Conservation (phyloP, 2,888 invertebrate genomes). For the Amphipyra berbera region DNA sequence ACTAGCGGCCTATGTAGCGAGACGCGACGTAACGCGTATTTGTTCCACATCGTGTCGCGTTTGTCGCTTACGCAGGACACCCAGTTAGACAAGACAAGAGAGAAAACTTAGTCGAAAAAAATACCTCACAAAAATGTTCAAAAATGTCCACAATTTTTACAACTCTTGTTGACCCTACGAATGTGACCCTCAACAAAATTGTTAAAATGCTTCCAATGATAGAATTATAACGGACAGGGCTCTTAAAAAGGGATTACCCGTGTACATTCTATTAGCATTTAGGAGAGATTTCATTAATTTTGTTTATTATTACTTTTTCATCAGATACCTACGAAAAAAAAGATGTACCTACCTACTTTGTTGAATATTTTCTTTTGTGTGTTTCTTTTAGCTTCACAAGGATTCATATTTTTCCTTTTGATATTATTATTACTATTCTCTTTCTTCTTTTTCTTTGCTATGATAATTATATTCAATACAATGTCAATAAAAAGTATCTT, state of each 20-base stretch:
- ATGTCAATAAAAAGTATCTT: too few relatives aligned
- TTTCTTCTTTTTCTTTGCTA: too few relatives aligned
- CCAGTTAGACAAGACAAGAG: too few relatives aligned
- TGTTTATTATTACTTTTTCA: background rate
- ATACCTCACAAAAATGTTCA: too few relatives aligned
- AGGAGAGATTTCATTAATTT: background rate
- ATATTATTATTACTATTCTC: too few relatives aligned
- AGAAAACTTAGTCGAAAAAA: too few relatives aligned
- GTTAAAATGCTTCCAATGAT: background rate
- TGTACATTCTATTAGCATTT: slow-evolving; percentile 9
- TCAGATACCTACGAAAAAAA: background rate
- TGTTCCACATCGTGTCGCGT: too few relatives aligned
- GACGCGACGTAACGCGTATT: too few relatives aligned
- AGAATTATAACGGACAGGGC: slow-evolving; percentile 12
- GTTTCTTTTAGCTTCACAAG: background rate
- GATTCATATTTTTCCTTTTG: too few relatives aligned
- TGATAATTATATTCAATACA: too few relatives aligned
- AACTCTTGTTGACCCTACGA: background rate
- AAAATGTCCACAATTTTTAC: background rate
- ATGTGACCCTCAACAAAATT: background rate
- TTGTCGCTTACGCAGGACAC: too few relatives aligned
- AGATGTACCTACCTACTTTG: background rate
- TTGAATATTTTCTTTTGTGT: slow-evolving; percentile 1
- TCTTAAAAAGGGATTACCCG: slow-evolving; percentile 8
- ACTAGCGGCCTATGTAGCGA: too few relatives aligned